Base-by-base conservation (phyloP, 1,140 invertebrate genomes). In the Trachymyrmex septentrionalis region DNA sequence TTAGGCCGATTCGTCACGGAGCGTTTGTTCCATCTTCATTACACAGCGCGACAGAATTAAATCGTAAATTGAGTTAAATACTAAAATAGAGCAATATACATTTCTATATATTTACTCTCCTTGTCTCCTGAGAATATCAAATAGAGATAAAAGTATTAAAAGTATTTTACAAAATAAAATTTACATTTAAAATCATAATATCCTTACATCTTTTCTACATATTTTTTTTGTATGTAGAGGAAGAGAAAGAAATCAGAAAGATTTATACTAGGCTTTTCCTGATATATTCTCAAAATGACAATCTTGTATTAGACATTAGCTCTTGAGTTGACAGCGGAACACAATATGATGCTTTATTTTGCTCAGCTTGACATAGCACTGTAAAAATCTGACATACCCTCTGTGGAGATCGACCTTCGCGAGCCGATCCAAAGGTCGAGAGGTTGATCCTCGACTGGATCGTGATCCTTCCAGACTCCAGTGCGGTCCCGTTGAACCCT, bases 401-500 rank as follows among this genome's bases (percentile, higher is more conserved):
- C 44, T 7, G 69, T 3, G 5, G 55, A n/a, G 16, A 88, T 80
- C 66, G 87, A 86, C 66, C 73, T 88, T 73, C 30, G 82, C 30
- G 81, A 53, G 19, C 27, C 55, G 88, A 87, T 87, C 85, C 85
- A 75, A 73, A 66, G 69, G 59, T 90, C 88, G 80, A 88, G 9
- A 55, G 71, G 75, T 21, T 88, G 84, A 87, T 87, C 64, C 84
- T 85, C 64, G 59, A 30, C 76, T 30, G 50, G 63, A 71, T 82
- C 63, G 77, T 57, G 86, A 88, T 82, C 88, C 73, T 78, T 88
- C 82, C 78, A 88, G 57, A 64, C 59, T 55, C 48, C 10, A 44
- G 61, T 27, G 53, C 77, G 77, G 71, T 63, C 80, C 38, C 53
- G 53, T 87, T 67, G 88, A 87, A 92, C 73, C 91, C 69, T 87